Conservation (phyloP, 2,113 vertebrate genomes). For the Cyanoliseus patagonus region DNA sequence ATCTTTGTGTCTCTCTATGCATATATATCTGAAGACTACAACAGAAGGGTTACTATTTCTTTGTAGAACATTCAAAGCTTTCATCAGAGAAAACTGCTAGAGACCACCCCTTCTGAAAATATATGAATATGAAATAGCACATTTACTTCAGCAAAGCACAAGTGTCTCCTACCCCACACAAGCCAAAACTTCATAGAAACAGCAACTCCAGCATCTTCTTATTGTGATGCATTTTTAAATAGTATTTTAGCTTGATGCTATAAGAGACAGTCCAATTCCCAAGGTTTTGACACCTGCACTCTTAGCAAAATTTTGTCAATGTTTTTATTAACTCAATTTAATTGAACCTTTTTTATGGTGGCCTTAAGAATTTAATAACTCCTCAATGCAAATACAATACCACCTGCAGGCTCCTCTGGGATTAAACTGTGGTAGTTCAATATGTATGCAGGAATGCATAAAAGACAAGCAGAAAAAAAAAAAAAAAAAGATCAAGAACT, state of each 20-base stretch:
- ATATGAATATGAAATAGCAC: neutral
- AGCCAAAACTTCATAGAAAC: neutral
- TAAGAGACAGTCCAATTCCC: conserved; percentile 70
- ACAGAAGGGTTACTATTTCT: neutral
- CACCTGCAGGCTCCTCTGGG: conserved; percentile 79
- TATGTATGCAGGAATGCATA: conserved; percentile 74
- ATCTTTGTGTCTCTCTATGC: neutral
- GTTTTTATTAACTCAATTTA: conserved; percentile 88
- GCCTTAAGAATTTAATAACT: conserved; percentile 90
- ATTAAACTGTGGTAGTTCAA: conserved; percentile 74
- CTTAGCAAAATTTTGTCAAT: conserved; percentile 79
- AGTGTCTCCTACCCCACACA: neutral
- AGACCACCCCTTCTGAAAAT: neutral
- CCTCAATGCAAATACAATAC: conserved; percentile 78
- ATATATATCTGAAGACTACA: neutral
- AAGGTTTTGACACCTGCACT: conserved; percentile 74
- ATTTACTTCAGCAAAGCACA: neutral
- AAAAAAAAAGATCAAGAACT: neutral
- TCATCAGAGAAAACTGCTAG: neutral
- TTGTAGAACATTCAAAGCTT: neutral
- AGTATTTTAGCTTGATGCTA: conserved; percentile 65
- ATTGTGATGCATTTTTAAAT: conserved; percentile 50
- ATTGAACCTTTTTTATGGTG: conserved; percentile 79
- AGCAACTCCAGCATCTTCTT: conserved; percentile 31
- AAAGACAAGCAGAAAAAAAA: conserved; percentile 44